phyloP scores from a whole-genome alignment of 2,113 vertebrate species.

The Cynoglossus semilaevis region DNA sequence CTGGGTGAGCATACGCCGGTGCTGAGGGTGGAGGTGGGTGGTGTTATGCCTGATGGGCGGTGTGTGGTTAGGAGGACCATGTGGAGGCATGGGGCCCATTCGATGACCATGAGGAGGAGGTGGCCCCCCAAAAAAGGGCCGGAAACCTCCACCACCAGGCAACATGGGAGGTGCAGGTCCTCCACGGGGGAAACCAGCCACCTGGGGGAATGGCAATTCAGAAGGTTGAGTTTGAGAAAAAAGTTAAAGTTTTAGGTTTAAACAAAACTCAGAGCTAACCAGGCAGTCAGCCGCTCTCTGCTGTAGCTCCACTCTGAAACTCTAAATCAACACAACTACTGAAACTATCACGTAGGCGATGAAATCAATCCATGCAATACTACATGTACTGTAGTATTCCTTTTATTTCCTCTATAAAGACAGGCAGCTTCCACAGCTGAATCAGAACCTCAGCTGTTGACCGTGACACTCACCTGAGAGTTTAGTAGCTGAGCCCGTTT shows the following conservation, averaged over 20 bases:
- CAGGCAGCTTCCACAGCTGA: too few relatives aligned
- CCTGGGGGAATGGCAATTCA: slow-evolving; percentile 59
- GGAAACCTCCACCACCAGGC: slow-evolving; percentile 78
- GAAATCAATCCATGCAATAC: too few relatives aligned
- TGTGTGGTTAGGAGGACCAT: slow-evolving; percentile 74
- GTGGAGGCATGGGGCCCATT: slow-evolving; percentile 67
- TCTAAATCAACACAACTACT: too few relatives aligned
- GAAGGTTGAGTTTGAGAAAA: too few relatives aligned
- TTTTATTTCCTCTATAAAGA: too few relatives aligned
- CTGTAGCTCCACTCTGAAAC: too few relatives aligned
- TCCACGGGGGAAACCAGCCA: slow-evolving; percentile 71
- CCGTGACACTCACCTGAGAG: slow-evolving; percentile 66
- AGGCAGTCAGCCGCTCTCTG: too few relatives aligned
- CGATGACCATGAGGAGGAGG: slow-evolving; percentile 71
- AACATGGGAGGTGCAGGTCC: slow-evolving; percentile 71
- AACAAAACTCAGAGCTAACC: too few relatives aligned
- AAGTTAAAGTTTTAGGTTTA: too few relatives aligned
- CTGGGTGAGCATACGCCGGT: slow-evolving; percentile 89
- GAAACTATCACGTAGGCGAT: too few relatives aligned
- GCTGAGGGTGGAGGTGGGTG: slow-evolving; percentile 94
- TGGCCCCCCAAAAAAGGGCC: slow-evolving; percentile 81
- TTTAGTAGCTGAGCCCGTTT: slow-evolving; percentile 88
- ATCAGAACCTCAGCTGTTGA: too few relatives aligned
- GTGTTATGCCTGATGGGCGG: slow-evolving; percentile 85
- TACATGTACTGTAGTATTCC: too few relatives aligned